These are phyloP conservation scores for western clawed frog (Xenopus tropicalis) DNA, from an alignment of 2,113 vertebrate genomes.

Conservation along the genomic window DNA sequence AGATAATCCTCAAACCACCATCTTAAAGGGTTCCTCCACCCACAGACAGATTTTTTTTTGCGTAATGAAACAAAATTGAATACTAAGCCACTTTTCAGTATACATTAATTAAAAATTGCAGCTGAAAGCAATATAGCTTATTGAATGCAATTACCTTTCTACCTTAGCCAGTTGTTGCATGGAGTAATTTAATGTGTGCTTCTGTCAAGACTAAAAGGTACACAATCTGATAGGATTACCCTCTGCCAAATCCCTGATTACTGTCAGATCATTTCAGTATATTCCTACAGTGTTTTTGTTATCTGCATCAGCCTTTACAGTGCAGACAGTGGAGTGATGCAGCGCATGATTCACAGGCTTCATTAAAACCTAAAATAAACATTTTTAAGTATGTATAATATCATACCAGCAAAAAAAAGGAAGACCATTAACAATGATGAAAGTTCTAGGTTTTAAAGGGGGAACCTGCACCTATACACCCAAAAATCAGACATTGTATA, in stretches of 20 bases:
- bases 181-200: slow-evolving; percentile 35
- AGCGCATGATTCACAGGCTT: neutral
- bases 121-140: neutral
- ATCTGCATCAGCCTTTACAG: slow-evolving; percentile 24
- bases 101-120: too few relatives aligned
- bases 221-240: slow-evolving; percentile 36
- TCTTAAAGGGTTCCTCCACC: too few relatives aligned
- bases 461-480: too few relatives aligned
- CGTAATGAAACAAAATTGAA: too few relatives aligned
- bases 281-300: slow-evolving; percentile 18
- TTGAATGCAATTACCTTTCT: slow-evolving; percentile 26
- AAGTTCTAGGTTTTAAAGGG: too few relatives aligned
- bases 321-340: neutral
- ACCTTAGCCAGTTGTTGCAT: slow-evolving; percentile 33
- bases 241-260: slow-evolving; percentile 41
- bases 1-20: too few relatives aligned
- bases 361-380: neutral
- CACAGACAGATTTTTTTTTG: too few relatives aligned
- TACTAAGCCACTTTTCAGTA: too few relatives aligned
- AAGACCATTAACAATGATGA: too few relatives aligned
- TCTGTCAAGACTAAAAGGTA: slow-evolving; percentile 40
- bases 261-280: slow-evolving; percentile 30
- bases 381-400: too few relatives aligned
- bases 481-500: too few relatives aligned
- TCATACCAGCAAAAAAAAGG: too few relatives aligned